phyloP scores from a whole-genome alignment of 2,113 vertebrate species.

The Caranx melampygus region DNA sequence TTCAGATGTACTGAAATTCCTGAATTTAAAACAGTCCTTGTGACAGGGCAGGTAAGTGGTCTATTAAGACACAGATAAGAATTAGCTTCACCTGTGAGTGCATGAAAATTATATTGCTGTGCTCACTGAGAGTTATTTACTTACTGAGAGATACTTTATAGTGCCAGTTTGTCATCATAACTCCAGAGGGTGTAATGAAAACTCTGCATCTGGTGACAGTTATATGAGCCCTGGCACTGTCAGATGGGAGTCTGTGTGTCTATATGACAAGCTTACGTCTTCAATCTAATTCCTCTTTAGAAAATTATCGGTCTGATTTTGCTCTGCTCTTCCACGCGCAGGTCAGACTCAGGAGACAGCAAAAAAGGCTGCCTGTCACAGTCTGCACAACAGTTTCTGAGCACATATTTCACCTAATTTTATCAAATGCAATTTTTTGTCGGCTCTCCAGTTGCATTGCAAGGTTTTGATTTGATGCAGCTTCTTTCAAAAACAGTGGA shows the following conservation, averaged over 20 bases:
- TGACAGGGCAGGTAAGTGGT: conserved; percentile 5
- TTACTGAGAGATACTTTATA: conserved; percentile 3
- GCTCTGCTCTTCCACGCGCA: conserved; percentile 19
- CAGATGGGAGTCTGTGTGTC: conserved; percentile 45
- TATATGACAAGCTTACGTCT: conserved; percentile 32
- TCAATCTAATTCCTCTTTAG: conserved; percentile 31
- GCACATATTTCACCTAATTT: conserved; percentile 25
- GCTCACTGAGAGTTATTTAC: background rate
- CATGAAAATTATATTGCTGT: conserved; percentile 1
- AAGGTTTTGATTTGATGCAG: background rate
- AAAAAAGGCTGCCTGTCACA: background rate
- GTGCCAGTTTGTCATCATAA: conserved; percentile 42
- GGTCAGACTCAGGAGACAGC: conserved; percentile 26
- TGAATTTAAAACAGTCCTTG: background rate
- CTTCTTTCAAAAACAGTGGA: conserved; percentile 1
- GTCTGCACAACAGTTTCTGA: background rate
- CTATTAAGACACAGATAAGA: background rate
- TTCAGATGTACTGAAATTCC: background rate
- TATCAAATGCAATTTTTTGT: conserved; percentile 7
- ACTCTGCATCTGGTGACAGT: conserved; percentile 39
- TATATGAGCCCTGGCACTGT: conserved; percentile 37
- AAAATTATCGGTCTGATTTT: conserved; percentile 52
- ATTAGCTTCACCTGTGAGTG: conserved; percentile 12
- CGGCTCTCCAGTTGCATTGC: background rate
- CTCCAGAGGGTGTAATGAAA: conserved; percentile 48